A percentile compares a stretch with the other conserved stretches of the same genome.
phyloP scores from a whole-genome alignment of 2,797 vertebrate species.

The Champsocephalus gunnari region DNA sequence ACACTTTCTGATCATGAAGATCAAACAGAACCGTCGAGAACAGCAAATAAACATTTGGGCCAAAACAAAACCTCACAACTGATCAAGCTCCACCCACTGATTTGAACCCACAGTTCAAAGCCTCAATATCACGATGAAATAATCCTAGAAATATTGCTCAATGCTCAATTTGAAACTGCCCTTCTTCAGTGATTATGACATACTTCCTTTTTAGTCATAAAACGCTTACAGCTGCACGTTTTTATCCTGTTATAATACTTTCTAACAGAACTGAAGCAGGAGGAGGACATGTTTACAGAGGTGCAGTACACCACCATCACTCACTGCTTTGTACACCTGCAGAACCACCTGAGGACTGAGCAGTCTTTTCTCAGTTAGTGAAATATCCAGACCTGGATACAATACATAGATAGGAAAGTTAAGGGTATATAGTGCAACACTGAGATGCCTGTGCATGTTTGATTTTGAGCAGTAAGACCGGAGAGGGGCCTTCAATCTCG shows the following conservation, averaged over 20 bases:
- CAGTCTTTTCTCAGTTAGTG: conserved; percentile 12
- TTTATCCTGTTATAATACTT: neutral
- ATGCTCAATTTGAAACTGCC: neutral
- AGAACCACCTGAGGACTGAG: conserved; percentile 14
- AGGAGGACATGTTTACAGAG: conserved; percentile 36
- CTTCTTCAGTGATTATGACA: conserved; percentile 5
- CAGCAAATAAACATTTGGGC: neutral
- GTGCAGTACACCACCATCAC: conserved; percentile 23
- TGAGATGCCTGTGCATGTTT: conserved; percentile 74
- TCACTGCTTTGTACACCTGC: conserved; percentile 20
- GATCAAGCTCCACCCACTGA: too few relatives aligned
- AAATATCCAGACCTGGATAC: conserved; percentile 9
- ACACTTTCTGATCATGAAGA: too few relatives aligned
- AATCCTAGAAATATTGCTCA: neutral
- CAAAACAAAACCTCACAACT: neutral
- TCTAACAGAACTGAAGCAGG: conserved; percentile 26
- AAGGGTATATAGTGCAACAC: conserved; percentile 35
- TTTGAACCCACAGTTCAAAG: neutral
- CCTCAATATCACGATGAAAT: neutral
- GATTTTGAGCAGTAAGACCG: conserved; percentile 36
- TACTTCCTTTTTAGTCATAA: conserved; percentile 17
- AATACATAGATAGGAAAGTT: conserved; percentile 3
- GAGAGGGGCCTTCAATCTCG: neutral
- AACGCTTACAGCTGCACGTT: conserved; percentile 3
- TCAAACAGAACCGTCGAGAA: too few relatives aligned